Evolutionary conservation across 2,888 invertebrate species (phyloP).

Genomic region (Patella ulyssiponensis): DNA sequence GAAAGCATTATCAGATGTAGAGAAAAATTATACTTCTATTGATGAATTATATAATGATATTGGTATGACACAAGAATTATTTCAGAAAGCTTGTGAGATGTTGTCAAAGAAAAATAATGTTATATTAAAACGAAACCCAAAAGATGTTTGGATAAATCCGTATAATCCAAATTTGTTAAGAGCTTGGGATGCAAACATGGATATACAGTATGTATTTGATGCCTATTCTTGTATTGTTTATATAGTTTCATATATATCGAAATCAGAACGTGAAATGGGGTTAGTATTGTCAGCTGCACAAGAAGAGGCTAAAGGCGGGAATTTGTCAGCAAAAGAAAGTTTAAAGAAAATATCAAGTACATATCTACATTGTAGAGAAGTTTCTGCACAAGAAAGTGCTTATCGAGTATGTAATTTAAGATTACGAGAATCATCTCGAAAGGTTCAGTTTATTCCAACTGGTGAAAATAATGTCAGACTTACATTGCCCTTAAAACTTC

Average conservation of each 20-base stretch:
- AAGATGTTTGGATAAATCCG: background rate
- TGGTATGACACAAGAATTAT: slow-evolving; percentile 5
- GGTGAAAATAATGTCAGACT: slow-evolving; percentile 22
- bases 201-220: slow-evolving; percentile 34
- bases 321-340: slow-evolving; percentile 22
- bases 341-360: slow-evolving; percentile 29
- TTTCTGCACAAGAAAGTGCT: slow-evolving; percentile 35
- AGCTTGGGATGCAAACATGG: slow-evolving; percentile 32
- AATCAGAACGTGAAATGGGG: slow-evolving; percentile 36
- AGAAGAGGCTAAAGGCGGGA: slow-evolving; percentile 29
- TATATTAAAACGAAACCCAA: background rate
- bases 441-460: slow-evolving; percentile 32
- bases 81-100: slow-evolving; percentile 11
- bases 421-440: slow-evolving; percentile 27
- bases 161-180: slow-evolving; percentile 30
- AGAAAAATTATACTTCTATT: slow-evolving; percentile 8
- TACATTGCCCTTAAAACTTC: background rate
- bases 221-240: slow-evolving; percentile 44
- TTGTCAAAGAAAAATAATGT: background rate
- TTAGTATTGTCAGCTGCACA: slow-evolving; percentile 26
- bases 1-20: background rate
- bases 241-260: slow-evolving; percentile 47
- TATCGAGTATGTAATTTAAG: slow-evolving; percentile 32
- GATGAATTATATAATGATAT: slow-evolving; percentile 6
- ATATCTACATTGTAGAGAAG: slow-evolving; percentile 34